Evolutionary conservation across 2,888 invertebrate species (phyloP), one percentile per base, ranked within the genome.

Genomic region (Drosophila peninsularis): DNA sequence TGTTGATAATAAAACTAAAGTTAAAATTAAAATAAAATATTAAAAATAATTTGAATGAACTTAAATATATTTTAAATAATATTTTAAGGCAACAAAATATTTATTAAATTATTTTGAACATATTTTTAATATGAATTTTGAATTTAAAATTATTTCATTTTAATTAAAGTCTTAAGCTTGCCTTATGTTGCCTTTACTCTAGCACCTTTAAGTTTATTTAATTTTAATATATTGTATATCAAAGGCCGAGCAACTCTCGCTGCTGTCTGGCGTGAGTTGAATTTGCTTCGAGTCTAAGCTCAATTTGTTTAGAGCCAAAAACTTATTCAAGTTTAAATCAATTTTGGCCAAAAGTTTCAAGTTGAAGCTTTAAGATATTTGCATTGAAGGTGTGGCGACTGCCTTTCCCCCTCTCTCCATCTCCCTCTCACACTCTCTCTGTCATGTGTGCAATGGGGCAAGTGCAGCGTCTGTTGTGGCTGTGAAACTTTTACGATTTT

Each of bases 401-500:
- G 30, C 47, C 45, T 6, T 17, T 24, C 17, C 13, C 14, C 19
- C 47, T 3, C 30, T 9, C 14, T 3, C 21, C 6, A 14, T 14
- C 24, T 0, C 1, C 24, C 24, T 24, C 7, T 27, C 27, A 2
- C 30, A 13, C 32, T 19, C n/a, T 14, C 32, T 49, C 19, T 14
- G 0, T 21, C 49, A 34, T 50, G 34, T 37, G 66, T 45, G 55
- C 47, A 58, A 58, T 71, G 75, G 45, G 45, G 37, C 47, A 47
- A 76, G 41, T 71, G 76, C 76, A 71, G 65, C 71, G 36, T 56
- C 64, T 71, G 76, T 61, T 65, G 76, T 70, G 34, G 52, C 49
- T 53, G 37, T 75, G 63, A 41, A 76, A 72, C 75, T 78, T 82
- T 85, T 80, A 84, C 82, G 87, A 90, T 91, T 89, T 81, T 84